Base-by-base conservation (phyloP, 2,113 vertebrate genomes). In the Tretioscincus oriximinensis region DNA sequence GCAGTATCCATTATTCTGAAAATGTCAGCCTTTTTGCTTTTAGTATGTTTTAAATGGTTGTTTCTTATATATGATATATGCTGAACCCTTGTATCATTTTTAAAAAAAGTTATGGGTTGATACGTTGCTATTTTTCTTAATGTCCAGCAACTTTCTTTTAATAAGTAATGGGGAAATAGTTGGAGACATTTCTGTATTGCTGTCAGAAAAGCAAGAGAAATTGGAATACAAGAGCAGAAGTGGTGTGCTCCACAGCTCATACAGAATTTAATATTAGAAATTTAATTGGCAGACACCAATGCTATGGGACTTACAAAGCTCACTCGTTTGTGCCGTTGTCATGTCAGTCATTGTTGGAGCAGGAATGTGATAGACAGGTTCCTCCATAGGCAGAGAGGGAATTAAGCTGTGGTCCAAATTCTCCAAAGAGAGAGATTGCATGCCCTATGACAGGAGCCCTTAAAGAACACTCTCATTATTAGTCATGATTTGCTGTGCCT, bases 221-320 rank as follows among this genome's bases (percentile, higher is more conserved):
- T 47, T 72, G 45, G 26, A 76, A 41, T 64, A 35, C 28, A 24
- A n/a, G 71, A 80, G 60, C 35, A 31, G 47, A 73, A 29, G 64
- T 66, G 58, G 66, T 9, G 54, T 35, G 45, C 54, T 45, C 51
- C 6, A 12, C 68, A 2, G 9, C 68, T 64, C 72, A 7, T 78
- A n/a, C 24, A 75, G 86, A 68, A 81, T 72, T n/a, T 77, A 84
- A 81, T 54, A 29, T 77, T 82, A 28, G 78, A 51, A 2, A 9
- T n/a, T 20, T 66, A 60, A 1, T 0, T 1, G 82, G 2, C 4
- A 47, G 72, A 64, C 11, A 35, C 31, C 28, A 51, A 70, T 8
- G n/a, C 73, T 22, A 12, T 28, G 28, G 8, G n/a, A 72, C 80
- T 79, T 35, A 12, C 29, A 83, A 2, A 9, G 31, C 45, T 73